phyloP scores from a whole-genome alignment of 2,888 invertebrate species.

The Morpho helenor region DNA sequence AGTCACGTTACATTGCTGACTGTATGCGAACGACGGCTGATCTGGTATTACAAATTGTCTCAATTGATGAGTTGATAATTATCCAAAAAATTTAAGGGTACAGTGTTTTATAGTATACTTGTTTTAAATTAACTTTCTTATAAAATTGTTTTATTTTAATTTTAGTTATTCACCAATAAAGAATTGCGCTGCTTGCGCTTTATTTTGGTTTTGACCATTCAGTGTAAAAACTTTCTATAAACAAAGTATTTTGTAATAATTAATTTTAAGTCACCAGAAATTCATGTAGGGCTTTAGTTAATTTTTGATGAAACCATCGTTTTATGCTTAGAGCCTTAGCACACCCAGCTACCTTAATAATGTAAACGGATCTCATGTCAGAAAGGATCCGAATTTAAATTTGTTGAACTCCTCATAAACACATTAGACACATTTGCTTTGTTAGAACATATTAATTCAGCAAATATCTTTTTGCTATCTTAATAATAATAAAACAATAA shows the following conservation, averaged over 20 bases:
- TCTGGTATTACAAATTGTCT: no score
- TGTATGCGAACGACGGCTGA: no score
- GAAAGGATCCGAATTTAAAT: no score
- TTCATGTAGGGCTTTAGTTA: slow-evolving; percentile 50
- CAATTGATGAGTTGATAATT: background rate
- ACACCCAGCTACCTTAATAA: slow-evolving; percentile 18
- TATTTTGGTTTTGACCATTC: slow-evolving; percentile 38
- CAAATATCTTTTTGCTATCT: no score
- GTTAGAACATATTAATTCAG: no score
- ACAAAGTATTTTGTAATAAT: slow-evolving; percentile 53
- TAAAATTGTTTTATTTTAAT: slow-evolving; percentile 35
- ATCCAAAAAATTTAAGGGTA: slow-evolving; percentile 42
- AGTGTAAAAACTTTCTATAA: slow-evolving; percentile 55
- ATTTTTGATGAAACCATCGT: slow-evolving; percentile 44
- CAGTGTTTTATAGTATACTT: slow-evolving; percentile 60
- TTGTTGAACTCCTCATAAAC: no score
- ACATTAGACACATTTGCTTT: no score
- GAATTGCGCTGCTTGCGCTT: slow-evolving; percentile 22
- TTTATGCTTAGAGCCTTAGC: slow-evolving; percentile 35
- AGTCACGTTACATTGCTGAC: no score
- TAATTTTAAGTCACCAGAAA: slow-evolving; percentile 44
- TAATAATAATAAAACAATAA: no score
- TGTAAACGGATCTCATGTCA: no score
- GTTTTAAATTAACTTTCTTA: slow-evolving; percentile 40
- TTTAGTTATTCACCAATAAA: slow-evolving; percentile 4